phyloP scores from a whole-genome alignment of 1,140 invertebrate species.

The Amphibalanus amphitrite region DNA sequence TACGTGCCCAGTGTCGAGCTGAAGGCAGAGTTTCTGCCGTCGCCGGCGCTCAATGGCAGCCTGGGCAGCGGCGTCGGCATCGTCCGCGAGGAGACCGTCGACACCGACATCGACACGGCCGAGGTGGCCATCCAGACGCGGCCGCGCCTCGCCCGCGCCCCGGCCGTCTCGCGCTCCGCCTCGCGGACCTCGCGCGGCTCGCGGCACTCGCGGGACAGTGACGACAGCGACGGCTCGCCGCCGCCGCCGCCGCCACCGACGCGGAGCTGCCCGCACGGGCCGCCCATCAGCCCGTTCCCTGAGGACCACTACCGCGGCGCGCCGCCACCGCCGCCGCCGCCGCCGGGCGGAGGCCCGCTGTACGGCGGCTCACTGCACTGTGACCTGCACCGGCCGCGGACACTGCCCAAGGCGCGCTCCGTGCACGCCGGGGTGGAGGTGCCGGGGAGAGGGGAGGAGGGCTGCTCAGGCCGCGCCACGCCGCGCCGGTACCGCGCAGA shows the following conservation, averaged over 20 bases:
- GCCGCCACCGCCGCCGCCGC: conserved; percentile 12
- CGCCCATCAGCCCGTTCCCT: neutral
- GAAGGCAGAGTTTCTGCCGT: conserved; percentile 22
- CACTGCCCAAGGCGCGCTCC: too few relatives aligned
- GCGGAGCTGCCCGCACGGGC: neutral
- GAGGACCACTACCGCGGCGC: conserved; percentile 5
- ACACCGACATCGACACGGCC: conserved; percentile 39
- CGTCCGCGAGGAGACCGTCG: conserved; percentile 19
- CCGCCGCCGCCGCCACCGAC: neutral
- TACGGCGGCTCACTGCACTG: conserved; percentile 10
- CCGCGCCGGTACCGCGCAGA: neutral
- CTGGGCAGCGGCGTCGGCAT: conserved; percentile 9
- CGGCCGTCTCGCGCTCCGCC: too few relatives aligned
- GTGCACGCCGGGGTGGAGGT: too few relatives aligned
- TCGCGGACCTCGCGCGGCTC: neutral
- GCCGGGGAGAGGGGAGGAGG: too few relatives aligned
- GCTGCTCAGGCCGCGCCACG: too few relatives aligned
- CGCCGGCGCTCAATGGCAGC: conserved; percentile 17
- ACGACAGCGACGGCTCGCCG: neutral
- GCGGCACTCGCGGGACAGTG: neutral
- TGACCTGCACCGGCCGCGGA: conserved; percentile 15
- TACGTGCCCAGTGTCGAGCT: conserved; percentile 33
- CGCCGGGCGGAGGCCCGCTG: neutral
- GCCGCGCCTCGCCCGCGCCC: too few relatives aligned
- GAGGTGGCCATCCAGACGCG: conserved; percentile 49